Percentiles rank a stretch among this genome's conserved stretches.
Evolutionary conservation across 92 coral and sea anemone species (phyloP).

Genomic region (Ricordea florida): DNA sequence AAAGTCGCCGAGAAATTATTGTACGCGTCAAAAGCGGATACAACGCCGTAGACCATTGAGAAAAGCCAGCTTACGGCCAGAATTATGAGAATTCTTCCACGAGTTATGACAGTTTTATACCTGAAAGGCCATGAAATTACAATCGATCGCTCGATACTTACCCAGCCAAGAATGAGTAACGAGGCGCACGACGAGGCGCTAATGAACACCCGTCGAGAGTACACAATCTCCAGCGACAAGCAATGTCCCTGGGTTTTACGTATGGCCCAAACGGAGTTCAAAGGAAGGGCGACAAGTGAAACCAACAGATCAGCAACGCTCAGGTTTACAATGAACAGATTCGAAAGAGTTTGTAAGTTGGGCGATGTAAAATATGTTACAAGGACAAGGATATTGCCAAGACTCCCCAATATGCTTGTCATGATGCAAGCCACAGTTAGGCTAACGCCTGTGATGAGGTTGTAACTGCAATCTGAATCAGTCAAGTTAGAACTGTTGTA

Average conservation of each 20-base stretch:
- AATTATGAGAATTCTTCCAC: not conserved
- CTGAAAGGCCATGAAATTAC: slow-evolving; percentile 46
- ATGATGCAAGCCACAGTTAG: not conserved
- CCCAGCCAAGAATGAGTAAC: slow-evolving; percentile 9
- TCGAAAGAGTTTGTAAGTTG: slow-evolving; percentile 15
- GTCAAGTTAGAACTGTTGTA: not conserved
- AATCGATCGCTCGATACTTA: slow-evolving; percentile 36
- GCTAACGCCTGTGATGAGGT: not conserved
- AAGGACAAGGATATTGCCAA: slow-evolving; percentile 6
- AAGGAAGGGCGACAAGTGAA: slow-evolving; percentile 11
- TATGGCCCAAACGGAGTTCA: slow-evolving; percentile 5
- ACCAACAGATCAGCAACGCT: slow-evolving; percentile 33
- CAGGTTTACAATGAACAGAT: slow-evolving; percentile 15
- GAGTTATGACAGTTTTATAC: slow-evolving; percentile 5
- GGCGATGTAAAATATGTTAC: not conserved
- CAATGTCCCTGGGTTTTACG: not conserved
- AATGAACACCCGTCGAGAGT: slow-evolving; percentile 9
- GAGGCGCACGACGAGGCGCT: slow-evolving; percentile 13
- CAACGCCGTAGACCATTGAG: slow-evolving; percentile 14
- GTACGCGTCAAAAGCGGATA: slow-evolving; percentile 11
- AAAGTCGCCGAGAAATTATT: not conserved
- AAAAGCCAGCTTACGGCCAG: slow-evolving; percentile 2
- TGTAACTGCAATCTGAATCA: not conserved
- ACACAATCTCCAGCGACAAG: not conserved
- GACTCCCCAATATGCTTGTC: not conserved